These are phyloP conservation scores for Pseudopleuronectes americanus DNA, from an alignment of 2,797 vertebrate genomes.

Conservation along the genomic window DNA sequence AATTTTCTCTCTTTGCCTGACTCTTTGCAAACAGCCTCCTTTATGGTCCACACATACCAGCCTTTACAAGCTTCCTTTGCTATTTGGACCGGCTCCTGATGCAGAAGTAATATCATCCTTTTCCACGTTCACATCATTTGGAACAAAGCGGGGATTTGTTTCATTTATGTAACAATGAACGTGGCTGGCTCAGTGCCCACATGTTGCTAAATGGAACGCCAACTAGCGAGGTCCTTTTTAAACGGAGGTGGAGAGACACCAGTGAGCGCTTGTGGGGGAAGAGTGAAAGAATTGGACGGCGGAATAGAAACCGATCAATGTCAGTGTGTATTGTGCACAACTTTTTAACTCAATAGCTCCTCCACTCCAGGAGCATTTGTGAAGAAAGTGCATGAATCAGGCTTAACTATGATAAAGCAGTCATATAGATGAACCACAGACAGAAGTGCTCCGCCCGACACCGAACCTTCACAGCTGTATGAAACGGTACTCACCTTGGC, in stretches of 20 bases:
- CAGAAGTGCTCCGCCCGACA: constrained; percentile 40
- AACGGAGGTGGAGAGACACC: constrained; percentile 67
- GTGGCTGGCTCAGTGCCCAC: constrained; percentile 68
- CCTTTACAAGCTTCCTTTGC: constrained; percentile 69
- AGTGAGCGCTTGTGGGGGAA: constrained; percentile 64
- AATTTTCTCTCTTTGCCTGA: constrained; percentile 60
- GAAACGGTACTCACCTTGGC: constrained; percentile 47
- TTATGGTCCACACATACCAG: constrained; percentile 58
- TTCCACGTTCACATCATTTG: constrained; percentile 76
- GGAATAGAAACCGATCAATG: constrained; percentile 75
- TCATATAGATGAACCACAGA: constrained; percentile 54
- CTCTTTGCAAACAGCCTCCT: constrained; percentile 53
- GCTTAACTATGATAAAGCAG: constrained; percentile 55
- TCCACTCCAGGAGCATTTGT: constrained; percentile 52
- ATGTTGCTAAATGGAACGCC: constrained; percentile 73
- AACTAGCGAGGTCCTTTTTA: constrained; percentile 73
- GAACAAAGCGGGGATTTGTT: constrained; percentile 77
- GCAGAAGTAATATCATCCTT: constrained; percentile 73
- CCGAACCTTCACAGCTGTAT: constrained; percentile 58
- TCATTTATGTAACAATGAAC: constrained; percentile 79
- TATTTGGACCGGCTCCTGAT: constrained; percentile 67
- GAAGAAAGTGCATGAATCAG: constrained; percentile 67
- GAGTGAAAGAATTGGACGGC: constrained; percentile 61
- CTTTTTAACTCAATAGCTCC: constrained; percentile 66
- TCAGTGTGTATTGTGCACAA: constrained; percentile 65